Evolutionary conservation across 2,888 invertebrate genomes (phyloP).

Genomic region (Diarsia rubi): DNA sequence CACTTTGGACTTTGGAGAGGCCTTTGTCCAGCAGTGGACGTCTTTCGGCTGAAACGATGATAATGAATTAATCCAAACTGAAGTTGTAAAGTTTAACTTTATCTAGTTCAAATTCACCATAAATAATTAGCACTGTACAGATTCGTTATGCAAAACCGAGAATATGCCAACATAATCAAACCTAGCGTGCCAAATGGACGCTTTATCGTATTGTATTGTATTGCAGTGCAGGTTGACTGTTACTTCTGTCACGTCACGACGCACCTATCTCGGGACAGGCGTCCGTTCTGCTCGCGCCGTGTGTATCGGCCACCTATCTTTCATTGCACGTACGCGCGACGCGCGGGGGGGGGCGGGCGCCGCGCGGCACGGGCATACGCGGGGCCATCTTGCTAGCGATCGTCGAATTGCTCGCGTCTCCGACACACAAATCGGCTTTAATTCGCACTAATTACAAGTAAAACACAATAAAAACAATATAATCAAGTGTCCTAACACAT

Average conservation of each 20-base stretch:
- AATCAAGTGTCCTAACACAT: constrained; percentile 74
- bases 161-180: constrained; percentile 16
- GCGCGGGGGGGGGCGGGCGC: constrained; percentile 85
- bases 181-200: constrained; percentile 3
- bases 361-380: constrained; percentile 85
- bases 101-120: constrained; percentile 11
- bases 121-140: constrained; percentile 17
- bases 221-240: constrained; percentile 24
- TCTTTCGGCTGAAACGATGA: no score
- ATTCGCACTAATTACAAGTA: constrained; percentile 89
- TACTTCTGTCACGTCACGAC: constrained; percentile 43
- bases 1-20: no score
- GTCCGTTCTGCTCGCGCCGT: constrained; percentile 74
- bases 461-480: constrained; percentile 79
- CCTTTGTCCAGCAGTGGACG: no score
- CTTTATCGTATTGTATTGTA: constrained; percentile 8
- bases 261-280: constrained; percentile 77
- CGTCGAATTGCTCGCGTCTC: constrained; percentile 89
- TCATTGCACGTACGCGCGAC: constrained; percentile 90
- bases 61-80: not conserved
- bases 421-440: constrained; percentile 84
- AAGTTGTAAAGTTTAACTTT: not conserved
- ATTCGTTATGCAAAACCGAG: constrained; percentile 24
- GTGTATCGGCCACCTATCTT: constrained; percentile 89
- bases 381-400: constrained; percentile 90